phyloP scores from a whole-genome alignment of 2,113 vertebrate species.

The Pseudorasbora parva region DNA sequence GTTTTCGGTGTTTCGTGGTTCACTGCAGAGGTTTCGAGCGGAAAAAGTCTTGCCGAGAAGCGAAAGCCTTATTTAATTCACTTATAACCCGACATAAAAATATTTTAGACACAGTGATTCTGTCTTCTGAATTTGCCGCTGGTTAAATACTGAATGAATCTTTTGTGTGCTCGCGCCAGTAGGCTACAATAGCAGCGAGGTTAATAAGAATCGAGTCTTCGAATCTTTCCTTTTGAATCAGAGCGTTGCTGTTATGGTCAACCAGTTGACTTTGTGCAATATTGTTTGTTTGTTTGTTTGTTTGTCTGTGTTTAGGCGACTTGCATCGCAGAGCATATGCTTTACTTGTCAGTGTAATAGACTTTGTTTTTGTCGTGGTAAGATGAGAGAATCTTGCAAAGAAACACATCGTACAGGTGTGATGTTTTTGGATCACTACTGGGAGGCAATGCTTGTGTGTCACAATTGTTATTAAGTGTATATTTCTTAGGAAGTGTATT shows the following conservation, averaged over 20 bases:
- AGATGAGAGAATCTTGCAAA: too few relatives aligned
- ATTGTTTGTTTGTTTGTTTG: neutral
- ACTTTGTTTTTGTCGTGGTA: too few relatives aligned
- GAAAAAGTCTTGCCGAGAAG: neutral
- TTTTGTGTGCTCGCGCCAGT: conserved; percentile 46
- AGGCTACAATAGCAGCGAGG: conserved; percentile 43
- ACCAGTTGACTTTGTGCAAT: neutral
- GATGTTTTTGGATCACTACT: too few relatives aligned
- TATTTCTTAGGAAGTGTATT: too few relatives aligned
- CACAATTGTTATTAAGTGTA: too few relatives aligned
- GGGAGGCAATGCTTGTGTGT: too few relatives aligned
- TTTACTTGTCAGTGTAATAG: too few relatives aligned
- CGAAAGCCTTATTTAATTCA: neutral
- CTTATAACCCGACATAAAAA: neutral
- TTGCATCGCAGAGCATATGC: neutral
- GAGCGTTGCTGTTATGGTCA: neutral
- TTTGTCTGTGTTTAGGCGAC: neutral
- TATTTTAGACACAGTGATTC: neutral
- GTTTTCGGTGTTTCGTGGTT: conserved; percentile 13
- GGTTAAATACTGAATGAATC: conserved; percentile 11
- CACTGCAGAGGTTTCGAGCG: neutral
- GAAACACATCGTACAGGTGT: too few relatives aligned
- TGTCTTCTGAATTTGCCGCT: neutral
- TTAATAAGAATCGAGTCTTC: neutral
- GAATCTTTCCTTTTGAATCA: neutral